Conservation (phyloP, 53 echinoderm and acorn worm species). For the Actinopyga echinites region DNA sequence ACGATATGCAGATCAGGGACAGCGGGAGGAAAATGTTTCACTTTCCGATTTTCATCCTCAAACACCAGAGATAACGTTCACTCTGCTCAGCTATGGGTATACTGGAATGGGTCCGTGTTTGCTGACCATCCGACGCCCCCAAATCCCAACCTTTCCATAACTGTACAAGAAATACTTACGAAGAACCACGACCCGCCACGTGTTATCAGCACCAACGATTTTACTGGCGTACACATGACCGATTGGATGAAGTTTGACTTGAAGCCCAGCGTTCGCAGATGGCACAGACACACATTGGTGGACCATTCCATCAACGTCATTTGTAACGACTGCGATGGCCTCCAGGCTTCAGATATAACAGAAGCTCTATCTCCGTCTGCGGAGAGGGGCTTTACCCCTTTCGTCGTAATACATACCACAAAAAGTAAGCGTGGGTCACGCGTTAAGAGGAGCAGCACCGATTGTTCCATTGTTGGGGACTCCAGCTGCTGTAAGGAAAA, state of each 20-base stretch:
- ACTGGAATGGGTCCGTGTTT: slow-evolving; percentile 36
- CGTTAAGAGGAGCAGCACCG: slow-evolving; percentile 45
- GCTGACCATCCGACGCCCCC: neutral
- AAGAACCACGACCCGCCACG: neutral
- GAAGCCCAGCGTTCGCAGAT: slow-evolving; percentile 53
- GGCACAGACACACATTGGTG: slow-evolving; percentile 45
- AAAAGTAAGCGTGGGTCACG: slow-evolving; percentile 33
- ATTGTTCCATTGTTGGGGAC: slow-evolving; percentile 23
- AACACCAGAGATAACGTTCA: slow-evolving; percentile 21
- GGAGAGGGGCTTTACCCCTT: slow-evolving; percentile 33
- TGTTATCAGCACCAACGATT: neutral
- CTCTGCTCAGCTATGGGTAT: slow-evolving; percentile 20
- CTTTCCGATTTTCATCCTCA: slow-evolving; percentile 16
- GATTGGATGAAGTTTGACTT: slow-evolving; percentile 62
- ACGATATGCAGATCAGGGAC: neutral
- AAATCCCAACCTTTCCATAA: neutral
- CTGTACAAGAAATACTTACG: neutral
- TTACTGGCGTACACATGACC: neutral
- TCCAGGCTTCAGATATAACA: neutral
- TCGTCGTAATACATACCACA: slow-evolving; percentile 52
- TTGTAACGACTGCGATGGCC: slow-evolving; percentile 22
- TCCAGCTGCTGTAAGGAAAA: slow-evolving; percentile 54
- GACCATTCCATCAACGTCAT: slow-evolving; percentile 44
- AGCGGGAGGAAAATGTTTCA: slow-evolving; percentile 20
- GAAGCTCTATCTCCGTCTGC: slow-evolving; percentile 11